These are phyloP conservation scores for Pogonophryne albipinna DNA, from an alignment of 2,797 vertebrate species.

Conservation along the genomic window DNA sequence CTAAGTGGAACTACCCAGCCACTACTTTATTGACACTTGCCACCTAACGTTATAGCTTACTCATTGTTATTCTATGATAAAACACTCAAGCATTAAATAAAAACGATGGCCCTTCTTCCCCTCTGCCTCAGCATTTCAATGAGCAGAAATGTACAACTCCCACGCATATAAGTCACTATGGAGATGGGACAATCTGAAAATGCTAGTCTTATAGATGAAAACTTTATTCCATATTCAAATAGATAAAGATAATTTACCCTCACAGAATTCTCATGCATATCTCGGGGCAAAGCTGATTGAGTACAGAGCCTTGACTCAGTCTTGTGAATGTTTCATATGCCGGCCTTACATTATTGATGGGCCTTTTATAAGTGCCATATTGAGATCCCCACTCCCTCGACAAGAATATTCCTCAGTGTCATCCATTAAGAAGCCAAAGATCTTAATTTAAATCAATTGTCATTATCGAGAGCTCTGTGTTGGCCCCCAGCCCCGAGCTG, in stretches of 20 bases:
- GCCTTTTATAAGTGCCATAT: slow-evolving; percentile 80
- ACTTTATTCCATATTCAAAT: slow-evolving; percentile 44
- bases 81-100: slow-evolving; percentile 46
- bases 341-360: slow-evolving; percentile 82
- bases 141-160: slow-evolving; percentile 39
- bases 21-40: slow-evolving; percentile 38
- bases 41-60: slow-evolving; percentile 40
- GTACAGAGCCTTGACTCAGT: slow-evolving; percentile 61
- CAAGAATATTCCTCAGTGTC: slow-evolving; percentile 75
- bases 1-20: background rate
- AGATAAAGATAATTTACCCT: slow-evolving; percentile 39
- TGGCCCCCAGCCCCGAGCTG: slow-evolving; percentile 25
- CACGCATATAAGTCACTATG: slow-evolving; percentile 40
- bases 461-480: slow-evolving; percentile 57
- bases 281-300: slow-evolving; percentile 50
- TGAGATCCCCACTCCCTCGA: slow-evolving; percentile 71
- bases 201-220: slow-evolving; percentile 33
- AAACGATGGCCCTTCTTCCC: slow-evolving; percentile 31
- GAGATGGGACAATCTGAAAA: slow-evolving; percentile 27
- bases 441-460: slow-evolving; percentile 79
- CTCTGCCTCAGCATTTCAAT: slow-evolving; percentile 19
- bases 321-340: slow-evolving; percentile 80
- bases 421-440: slow-evolving; percentile 79
- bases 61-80: slow-evolving; percentile 55
- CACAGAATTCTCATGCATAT: slow-evolving; percentile 50